Evolutionary conservation across 2,888 invertebrate species (phyloP), one percentile per base, ranked within the genome.

Genomic region (Melinaea marsaeus): DNA sequence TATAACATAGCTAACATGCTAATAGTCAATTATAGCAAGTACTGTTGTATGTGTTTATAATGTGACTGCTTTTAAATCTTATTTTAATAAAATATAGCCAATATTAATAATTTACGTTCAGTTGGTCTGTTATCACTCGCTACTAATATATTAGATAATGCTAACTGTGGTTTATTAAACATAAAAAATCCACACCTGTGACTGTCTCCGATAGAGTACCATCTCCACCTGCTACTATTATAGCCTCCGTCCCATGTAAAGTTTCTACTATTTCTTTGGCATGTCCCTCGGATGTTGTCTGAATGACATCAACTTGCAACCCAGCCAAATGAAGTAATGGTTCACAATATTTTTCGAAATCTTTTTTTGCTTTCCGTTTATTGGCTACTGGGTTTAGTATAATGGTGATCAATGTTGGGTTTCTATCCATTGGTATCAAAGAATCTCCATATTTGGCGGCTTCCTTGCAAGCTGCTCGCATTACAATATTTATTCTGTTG

Each of bases 181-280:
- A 22, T 22, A 22, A 22, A 22, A 22, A 22, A 22, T 22, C 22
- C 35, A 46, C 75, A 90, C 91, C 93, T 61, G 95, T 95, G 45
- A 95, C 89, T 65, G 97, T 96, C 90, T 99, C 99, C 0, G 96
- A 95, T 1, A 98, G 80, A 0, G 98, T 98, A 1, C 98, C 99
- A 92, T 98, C 97, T 2, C 99, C 99, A 3, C 99, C 99, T 58
- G 98, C 99, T 0, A 98, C 94, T 59, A 98, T 92, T 63, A 99
- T 94, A 47, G 96, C 96, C 88, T 98, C 96, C 0, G 95, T 95
- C 6, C 94, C 93, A 48, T 93, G 92, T 71, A 98, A 88, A 64
- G 94, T 93, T 74, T 95, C 94, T 66, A 97, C 93, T 69, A 96
- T 91, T 66, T 94, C 93, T 76, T 96, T 95, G 0, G 98, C 97